Conservation (phyloP, 2,888 invertebrate genomes). For the Andrena flavipes region DNA sequence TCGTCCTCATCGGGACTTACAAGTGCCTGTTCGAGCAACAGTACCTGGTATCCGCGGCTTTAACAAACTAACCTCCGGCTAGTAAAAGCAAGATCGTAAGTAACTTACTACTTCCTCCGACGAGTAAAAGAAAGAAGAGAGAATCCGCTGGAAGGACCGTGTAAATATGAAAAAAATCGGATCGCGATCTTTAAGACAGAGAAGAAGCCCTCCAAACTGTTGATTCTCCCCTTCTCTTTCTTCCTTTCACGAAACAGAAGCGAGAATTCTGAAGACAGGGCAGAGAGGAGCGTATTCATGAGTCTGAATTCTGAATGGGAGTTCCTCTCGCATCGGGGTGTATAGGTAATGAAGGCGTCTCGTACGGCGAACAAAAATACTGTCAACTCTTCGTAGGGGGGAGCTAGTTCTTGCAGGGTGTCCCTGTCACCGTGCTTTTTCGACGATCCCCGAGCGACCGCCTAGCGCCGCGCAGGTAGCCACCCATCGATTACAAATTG, state of each 20-base stretch:
- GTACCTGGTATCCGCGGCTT: no score
- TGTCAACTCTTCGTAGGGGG: constrained; percentile 74
- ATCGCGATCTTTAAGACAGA: no score
- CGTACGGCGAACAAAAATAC: constrained; percentile 78
- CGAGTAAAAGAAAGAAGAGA: no score
- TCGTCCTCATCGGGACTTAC: no score
- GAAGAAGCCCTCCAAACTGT: no score
- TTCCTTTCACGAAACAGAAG: not conserved
- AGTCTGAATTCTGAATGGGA: constrained; percentile 80
- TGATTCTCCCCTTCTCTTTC: no score
- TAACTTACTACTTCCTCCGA: no score
- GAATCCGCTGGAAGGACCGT: no score
- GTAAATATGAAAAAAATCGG: no score
- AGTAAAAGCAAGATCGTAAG: no score
- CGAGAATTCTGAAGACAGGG: constrained; percentile 17
- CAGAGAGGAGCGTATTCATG: constrained; percentile 76
- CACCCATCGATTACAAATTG: constrained; percentile 80
- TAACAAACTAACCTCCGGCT: no score
- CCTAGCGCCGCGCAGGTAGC: constrained; percentile 76
- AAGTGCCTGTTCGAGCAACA: no score
- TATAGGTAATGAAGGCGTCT: constrained; percentile 82
- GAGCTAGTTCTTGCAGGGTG: constrained; percentile 63
- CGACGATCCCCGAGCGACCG: constrained; percentile 72
- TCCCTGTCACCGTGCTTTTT: constrained; percentile 74
- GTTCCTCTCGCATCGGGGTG: constrained; percentile 69